Evolutionary conservation across 2,797 vertebrate species (phyloP).

Genomic region (Pseudotriccus pelzelni): DNA sequence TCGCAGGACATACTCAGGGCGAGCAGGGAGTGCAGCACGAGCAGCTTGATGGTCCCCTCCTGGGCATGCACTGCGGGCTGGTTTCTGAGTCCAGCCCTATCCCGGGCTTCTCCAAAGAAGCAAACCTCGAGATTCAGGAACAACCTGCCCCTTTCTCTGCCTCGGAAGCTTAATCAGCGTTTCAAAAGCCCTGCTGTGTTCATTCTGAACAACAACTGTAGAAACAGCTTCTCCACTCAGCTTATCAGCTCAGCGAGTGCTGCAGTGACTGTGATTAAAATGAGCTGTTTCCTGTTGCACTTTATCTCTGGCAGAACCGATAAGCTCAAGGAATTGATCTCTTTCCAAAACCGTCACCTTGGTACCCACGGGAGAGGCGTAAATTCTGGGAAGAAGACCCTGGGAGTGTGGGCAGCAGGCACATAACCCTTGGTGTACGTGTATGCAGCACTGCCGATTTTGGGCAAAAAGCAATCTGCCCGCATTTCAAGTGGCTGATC

Average conservation of each 20-base stretch:
- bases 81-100: neutral
- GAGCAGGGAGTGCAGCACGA: neutral
- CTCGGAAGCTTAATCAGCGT: neutral
- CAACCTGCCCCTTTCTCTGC: neutral
- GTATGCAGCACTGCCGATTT: neutral
- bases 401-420: neutral
- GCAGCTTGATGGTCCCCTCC: neutral
- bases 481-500: neutral
- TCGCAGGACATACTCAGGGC: neutral
- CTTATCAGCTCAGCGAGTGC: neutral
- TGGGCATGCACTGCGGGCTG: neutral
- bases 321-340: neutral
- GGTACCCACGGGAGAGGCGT: neutral
- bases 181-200: neutral
- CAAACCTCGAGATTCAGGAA: neutral
- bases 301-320: neutral
- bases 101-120: neutral
- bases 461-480: neutral
- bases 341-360: neutral
- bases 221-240: neutral
- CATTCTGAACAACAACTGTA: neutral
- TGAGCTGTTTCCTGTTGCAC: neutral
- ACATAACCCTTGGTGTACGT: rapidly evolving
- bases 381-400: neutral
- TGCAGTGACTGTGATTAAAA: neutral